Evolutionary conservation across 2,113 vertebrate species (phyloP).

Genomic region (Calonectris borealis): DNA sequence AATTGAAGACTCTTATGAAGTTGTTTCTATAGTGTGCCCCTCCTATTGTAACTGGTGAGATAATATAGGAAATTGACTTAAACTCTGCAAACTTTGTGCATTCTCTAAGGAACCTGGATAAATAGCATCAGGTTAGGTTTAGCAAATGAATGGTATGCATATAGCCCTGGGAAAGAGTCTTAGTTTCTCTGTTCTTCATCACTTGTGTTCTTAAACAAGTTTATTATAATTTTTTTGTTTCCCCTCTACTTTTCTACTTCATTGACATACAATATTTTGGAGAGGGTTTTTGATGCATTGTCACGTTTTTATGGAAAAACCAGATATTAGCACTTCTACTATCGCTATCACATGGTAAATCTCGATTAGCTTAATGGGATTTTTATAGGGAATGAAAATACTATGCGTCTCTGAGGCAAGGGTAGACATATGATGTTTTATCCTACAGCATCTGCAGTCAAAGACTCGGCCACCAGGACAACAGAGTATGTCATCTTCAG

Average conservation of each 20-base stretch:
- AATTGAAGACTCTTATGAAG: neutral
- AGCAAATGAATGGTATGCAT: neutral
- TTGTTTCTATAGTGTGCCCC: neutral
- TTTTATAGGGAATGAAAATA: neutral
- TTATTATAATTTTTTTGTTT: neutral
- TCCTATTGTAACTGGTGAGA: neutral
- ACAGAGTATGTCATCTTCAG: neutral
- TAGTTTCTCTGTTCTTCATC: neutral
- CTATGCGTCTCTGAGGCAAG: neutral
- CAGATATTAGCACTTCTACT: neutral
- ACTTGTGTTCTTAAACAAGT: neutral
- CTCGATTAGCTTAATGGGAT: neutral
- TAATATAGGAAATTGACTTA: neutral
- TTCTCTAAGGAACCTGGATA: neutral
- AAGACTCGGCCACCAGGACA: neutral
- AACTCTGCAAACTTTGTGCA: neutral
- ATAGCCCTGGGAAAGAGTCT: neutral
- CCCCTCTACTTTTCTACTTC: neutral
- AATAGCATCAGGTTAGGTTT: neutral
- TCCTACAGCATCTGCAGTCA: neutral
- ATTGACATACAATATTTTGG: neutral
- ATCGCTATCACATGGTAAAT: neutral
- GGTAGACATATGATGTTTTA: neutral
- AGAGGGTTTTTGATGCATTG: neutral
- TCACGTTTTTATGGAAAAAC: neutral